These are phyloP conservation scores for Anthopleura xanthogrammica DNA, from an alignment of 92 coral and sea anemone species.

Conservation along the genomic window DNA sequence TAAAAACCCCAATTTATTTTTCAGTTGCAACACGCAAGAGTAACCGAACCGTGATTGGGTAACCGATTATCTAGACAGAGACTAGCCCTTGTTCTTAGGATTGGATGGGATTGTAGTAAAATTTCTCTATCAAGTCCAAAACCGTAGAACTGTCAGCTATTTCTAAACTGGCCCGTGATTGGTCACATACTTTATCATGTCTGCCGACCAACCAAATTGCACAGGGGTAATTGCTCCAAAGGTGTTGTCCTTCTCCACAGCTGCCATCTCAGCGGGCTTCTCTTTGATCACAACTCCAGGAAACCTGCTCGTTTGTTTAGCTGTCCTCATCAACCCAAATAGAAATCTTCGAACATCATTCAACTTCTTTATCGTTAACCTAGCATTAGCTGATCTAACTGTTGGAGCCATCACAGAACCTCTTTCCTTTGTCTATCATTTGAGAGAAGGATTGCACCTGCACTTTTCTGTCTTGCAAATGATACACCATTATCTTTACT, in stretches of 20 bases:
- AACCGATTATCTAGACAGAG: too few species aligned
- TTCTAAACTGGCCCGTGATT: neutral
- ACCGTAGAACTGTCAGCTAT: too few species aligned
- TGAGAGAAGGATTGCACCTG: conserved; percentile 23
- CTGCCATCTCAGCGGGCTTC: conserved; percentile 23
- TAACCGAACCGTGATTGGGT: neutral
- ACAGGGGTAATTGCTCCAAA: conserved; percentile 10
- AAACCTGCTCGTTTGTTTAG: conserved; percentile 30
- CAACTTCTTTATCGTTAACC: conserved; percentile 42
- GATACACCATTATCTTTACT: conserved; percentile 30
- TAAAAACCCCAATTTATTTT: too few species aligned
- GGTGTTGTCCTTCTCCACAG: conserved; percentile 29
- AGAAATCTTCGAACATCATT: conserved; percentile 37
- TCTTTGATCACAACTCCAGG: conserved; percentile 33
- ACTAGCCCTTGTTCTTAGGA: too few species aligned
- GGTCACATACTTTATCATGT: neutral
- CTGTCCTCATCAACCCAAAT: conserved; percentile 29
- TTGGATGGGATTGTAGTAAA: too few species aligned
- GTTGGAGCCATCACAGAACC: conserved; percentile 41
- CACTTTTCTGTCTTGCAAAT: conserved; percentile 16
- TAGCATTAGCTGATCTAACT: conserved; percentile 35
- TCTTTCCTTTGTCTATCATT: conserved; percentile 32
- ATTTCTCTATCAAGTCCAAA: too few species aligned
- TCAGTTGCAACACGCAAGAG: neutral
- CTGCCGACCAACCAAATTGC: conserved; percentile 4